Evolutionary conservation across 2,888 invertebrate genomes (phyloP), one percentile per base, ranked within the genome.

Genomic region (Drosophila infuscata): DNA sequence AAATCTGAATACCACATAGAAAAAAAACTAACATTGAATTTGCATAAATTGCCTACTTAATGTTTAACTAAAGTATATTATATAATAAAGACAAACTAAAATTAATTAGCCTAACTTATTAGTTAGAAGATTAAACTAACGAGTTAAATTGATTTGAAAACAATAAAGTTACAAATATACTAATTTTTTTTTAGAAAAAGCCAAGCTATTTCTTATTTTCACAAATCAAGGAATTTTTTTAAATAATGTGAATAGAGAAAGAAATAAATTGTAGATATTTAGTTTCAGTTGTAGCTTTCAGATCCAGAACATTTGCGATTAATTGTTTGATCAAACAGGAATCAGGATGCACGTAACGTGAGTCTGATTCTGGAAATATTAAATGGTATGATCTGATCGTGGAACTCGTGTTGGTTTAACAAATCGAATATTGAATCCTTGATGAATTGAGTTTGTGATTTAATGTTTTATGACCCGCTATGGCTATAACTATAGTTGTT

Each of bases 381-480:
- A 46, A 49, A 69, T 61, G 54, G 30, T 38, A 56, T 70, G 65
- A 75, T 57, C 43, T 76, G 76, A 76, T 60, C 63, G 33, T 66
- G 54, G 54, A 57, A 62, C 51, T 62, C 58, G 57, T 74, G 65
- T 66, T 49, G 43, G 58, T 33, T 43, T 52, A 36, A 20, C 38
- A 69, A 53, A 20, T 71, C 62, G 62, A 76, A 65, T 63, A 49
- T 74, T 53, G 74, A 74, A 57, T 67, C 49, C 52, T 48, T 70
- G 51, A 71, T 71, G 74, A 73, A 69, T 69, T 74, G 68, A 77
- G 69, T 57, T 64, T 41, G 63, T 76, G 76, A 76, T 66, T 69
- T 66, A 57, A 66, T 77, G 74, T 60, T 49, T 46, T 60, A 5
- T 29, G 43, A n/a, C 46, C 32, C 20, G 69, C 69, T 68, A 32